phyloP scores from a whole-genome alignment of 64 coral and sea anemone genomes.

The Platygyra sinensis region DNA sequence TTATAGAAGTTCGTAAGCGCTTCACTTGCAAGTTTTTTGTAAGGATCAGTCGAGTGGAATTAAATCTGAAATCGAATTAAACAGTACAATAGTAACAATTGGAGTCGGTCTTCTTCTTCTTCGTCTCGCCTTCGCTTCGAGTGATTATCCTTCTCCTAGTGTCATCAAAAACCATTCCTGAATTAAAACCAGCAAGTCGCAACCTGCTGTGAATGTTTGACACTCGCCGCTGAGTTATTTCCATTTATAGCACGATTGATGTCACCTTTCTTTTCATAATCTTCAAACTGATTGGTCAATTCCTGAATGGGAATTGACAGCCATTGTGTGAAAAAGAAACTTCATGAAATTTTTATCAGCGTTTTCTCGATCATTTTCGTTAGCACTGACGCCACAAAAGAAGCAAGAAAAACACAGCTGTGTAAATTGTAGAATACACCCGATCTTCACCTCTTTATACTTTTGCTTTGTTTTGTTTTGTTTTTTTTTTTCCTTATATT shows the following conservation, averaged over 20 bases:
- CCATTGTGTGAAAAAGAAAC: background rate
- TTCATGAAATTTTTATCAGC: background rate
- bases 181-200: background rate
- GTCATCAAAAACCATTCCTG: background rate
- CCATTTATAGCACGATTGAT: background rate
- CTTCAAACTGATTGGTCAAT: constrained; percentile 7
- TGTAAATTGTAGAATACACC: background rate
- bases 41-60: background rate
- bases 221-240: background rate
- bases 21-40: background rate
- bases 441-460: background rate
- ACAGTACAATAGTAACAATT: constrained; percentile 44
- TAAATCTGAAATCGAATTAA: background rate
- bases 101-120: background rate
- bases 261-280: background rate
- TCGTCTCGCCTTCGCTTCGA: background rate
- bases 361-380: too few species aligned
- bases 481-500: background rate
- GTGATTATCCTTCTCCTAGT: background rate
- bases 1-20: background rate
- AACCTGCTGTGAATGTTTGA: background rate
- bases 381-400: too few species aligned
- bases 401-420: background rate
- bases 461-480: background rate
- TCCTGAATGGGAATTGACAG: background rate